phyloP scores from a whole-genome alignment of 2,797 vertebrate species.

The Chelon auratus region DNA sequence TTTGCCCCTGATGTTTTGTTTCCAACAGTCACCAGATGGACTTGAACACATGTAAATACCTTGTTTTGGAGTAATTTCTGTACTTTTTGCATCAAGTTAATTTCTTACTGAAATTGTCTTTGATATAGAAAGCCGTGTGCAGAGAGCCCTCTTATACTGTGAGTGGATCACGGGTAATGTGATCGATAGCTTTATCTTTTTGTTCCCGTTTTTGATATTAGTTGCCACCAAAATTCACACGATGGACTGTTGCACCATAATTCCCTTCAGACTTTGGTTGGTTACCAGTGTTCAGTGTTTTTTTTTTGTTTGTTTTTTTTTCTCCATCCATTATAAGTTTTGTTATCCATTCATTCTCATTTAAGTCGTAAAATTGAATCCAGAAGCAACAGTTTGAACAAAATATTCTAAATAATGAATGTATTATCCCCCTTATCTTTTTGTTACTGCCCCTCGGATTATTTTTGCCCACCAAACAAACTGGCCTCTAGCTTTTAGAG shows the following conservation, averaged over 20 bases:
- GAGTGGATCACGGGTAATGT: slow-evolving; percentile 84
- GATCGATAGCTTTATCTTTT: slow-evolving; percentile 83
- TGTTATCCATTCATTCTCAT: slow-evolving; percentile 15
- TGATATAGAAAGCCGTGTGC: slow-evolving; percentile 86
- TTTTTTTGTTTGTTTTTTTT: slow-evolving; percentile 19
- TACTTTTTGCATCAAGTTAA: slow-evolving; percentile 91
- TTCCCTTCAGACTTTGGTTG: slow-evolving; percentile 77
- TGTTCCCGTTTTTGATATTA: slow-evolving; percentile 76
- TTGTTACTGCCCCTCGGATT: slow-evolving; percentile 21
- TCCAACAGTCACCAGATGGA: slow-evolving; percentile 81
- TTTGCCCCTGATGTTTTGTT: slow-evolving; percentile 80
- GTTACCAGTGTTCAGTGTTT: slow-evolving; percentile 75
- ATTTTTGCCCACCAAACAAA: slow-evolving; percentile 10
- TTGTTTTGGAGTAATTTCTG: slow-evolving; percentile 87
- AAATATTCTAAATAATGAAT: slow-evolving; percentile 64
- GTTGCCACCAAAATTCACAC: slow-evolving; percentile 80
- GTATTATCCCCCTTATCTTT: slow-evolving; percentile 57
- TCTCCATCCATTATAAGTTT: not conserved
- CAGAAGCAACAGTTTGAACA: slow-evolving; percentile 24
- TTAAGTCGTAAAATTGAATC: slow-evolving; percentile 42
- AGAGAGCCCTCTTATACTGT: slow-evolving; percentile 91
- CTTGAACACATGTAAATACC: slow-evolving; percentile 86
- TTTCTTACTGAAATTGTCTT: slow-evolving; percentile 90
- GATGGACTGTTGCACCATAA: slow-evolving; percentile 67
- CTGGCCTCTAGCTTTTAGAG: slow-evolving; percentile 39